Percentiles rank a stretch among this genome's conserved stretches.
phyloP scores from a whole-genome alignment of 1,140 invertebrate species.

The Drosophila parvula region DNA sequence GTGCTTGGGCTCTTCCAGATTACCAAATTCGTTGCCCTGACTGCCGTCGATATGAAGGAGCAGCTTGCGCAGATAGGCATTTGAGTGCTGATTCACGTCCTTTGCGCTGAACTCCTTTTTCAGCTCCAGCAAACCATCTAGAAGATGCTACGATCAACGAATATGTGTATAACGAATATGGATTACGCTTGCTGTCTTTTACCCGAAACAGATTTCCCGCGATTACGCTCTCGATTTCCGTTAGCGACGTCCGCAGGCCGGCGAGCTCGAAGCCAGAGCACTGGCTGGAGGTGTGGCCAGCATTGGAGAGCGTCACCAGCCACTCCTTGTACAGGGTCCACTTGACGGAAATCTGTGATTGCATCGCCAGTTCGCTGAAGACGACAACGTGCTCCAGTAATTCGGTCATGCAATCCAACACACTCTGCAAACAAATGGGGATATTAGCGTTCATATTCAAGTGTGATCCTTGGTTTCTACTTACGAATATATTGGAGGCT shows the following conservation, averaged over 20 bases:
- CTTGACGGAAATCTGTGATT: conserved; percentile 50
- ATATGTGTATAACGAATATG: neutral
- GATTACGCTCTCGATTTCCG: conserved; percentile 85
- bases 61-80: conserved; percentile 87
- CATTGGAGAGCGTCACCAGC: conserved; percentile 53
- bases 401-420: conserved; percentile 62
- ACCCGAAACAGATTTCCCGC: conserved; percentile 88
- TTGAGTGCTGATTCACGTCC: conserved; percentile 89
- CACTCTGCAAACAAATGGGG: conserved; percentile 31
- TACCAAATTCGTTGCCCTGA: conserved; percentile 41
- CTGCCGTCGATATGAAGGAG: conserved; percentile 33
- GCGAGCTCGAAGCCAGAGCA: conserved; percentile 50
- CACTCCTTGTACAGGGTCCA: conserved; percentile 76
- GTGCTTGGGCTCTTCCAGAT: conserved; percentile 51
- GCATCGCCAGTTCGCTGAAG: conserved; percentile 66
- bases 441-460: neutral
- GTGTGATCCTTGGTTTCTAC: neutral
- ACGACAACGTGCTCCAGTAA: conserved; percentile 61
- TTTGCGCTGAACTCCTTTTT: conserved; percentile 87
- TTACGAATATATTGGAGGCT: conserved; percentile 52
- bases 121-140: conserved; percentile 89
- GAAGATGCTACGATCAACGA: conserved; percentile 65
- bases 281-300: conserved; percentile 7
- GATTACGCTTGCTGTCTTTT: neutral
- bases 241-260: conserved; percentile 58